These are phyloP conservation scores for Zoanthus solanderi DNA, from an alignment of 92 coral and sea anemone genomes.

Conservation along the genomic window DNA sequence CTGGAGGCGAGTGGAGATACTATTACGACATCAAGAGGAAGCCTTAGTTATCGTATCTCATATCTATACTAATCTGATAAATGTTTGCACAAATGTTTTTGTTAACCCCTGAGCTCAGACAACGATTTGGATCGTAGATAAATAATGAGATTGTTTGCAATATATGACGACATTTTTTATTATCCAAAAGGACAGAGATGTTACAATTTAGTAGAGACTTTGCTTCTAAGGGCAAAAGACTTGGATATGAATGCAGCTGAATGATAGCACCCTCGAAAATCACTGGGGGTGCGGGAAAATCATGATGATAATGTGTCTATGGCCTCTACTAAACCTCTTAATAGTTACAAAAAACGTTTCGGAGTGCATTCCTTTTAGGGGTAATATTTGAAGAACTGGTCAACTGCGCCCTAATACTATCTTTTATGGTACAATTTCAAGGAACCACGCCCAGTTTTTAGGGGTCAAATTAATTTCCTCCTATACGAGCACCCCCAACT, in stretches of 20 bases:
- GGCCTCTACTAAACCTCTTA: too few relatives aligned
- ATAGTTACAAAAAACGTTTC: too few relatives aligned
- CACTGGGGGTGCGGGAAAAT: too few relatives aligned
- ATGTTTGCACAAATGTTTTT: background rate
- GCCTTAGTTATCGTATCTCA: background rate
- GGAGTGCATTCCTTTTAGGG: too few relatives aligned
- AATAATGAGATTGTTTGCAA: background rate
- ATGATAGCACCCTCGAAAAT: background rate
- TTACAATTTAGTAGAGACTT: background rate
- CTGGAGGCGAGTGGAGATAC: background rate
- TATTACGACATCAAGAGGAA: background rate
- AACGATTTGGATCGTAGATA: background rate
- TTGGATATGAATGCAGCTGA: too few relatives aligned
- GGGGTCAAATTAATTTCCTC: too few relatives aligned
- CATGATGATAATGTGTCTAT: too few relatives aligned
- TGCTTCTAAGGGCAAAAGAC: background rate
- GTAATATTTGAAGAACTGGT: too few relatives aligned
- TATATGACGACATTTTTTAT: background rate
- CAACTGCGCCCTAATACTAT: too few relatives aligned
- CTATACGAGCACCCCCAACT: too few relatives aligned
- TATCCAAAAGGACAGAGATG: background rate
- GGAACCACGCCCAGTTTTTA: too few relatives aligned
- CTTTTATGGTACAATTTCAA: too few relatives aligned
- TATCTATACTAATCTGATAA: background rate
- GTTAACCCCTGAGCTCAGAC: background rate